phyloP scores from a whole-genome alignment of 2,113 vertebrate genomes.

The Cheilinus undulatus region DNA sequence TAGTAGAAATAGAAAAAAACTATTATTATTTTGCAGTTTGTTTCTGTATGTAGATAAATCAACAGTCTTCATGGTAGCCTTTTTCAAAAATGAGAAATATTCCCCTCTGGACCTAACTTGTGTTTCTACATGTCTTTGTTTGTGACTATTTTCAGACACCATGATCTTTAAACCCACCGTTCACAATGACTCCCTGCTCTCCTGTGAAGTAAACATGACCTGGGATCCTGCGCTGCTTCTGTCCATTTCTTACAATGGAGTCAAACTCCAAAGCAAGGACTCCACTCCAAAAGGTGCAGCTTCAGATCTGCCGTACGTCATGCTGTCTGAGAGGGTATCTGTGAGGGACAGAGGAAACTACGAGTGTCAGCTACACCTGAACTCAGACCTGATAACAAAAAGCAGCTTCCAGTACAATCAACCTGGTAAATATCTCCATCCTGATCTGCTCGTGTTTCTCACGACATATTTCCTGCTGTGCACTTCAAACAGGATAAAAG shows the following conservation, averaged over 20 bases:
- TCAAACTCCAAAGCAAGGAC: neutral
- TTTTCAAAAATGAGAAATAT: no score
- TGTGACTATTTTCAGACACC: conserved; percentile 47
- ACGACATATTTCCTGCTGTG: neutral
- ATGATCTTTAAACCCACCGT: conserved; percentile 30
- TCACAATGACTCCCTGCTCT: conserved; percentile 33
- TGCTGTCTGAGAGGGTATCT: conserved; percentile 21
- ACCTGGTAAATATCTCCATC: conserved; percentile 35
- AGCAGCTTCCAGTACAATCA: conserved; percentile 3
- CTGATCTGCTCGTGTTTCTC: neutral
- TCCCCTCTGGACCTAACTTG: no score
- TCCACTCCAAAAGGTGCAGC: rapidly evolving
- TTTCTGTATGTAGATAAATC: no score
- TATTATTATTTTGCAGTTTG: no score
- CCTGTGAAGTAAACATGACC: conserved; percentile 56
- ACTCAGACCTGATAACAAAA: conserved; percentile 3
- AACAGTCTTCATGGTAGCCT: no score
- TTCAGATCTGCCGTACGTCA: neutral
- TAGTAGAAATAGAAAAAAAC: no score
- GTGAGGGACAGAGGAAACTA: conserved; percentile 11
- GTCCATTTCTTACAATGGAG: conserved; percentile 15
- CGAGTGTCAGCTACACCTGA: conserved; percentile 62
- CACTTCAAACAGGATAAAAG: neutral
- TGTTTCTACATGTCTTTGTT: neutral
- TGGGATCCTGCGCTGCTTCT: conserved; percentile 23